A percentile compares a stretch with the other conserved stretches of the same genome.
phyloP scores from a whole-genome alignment of 1,140 invertebrate genomes.

The Saxidomus purpurata region DNA sequence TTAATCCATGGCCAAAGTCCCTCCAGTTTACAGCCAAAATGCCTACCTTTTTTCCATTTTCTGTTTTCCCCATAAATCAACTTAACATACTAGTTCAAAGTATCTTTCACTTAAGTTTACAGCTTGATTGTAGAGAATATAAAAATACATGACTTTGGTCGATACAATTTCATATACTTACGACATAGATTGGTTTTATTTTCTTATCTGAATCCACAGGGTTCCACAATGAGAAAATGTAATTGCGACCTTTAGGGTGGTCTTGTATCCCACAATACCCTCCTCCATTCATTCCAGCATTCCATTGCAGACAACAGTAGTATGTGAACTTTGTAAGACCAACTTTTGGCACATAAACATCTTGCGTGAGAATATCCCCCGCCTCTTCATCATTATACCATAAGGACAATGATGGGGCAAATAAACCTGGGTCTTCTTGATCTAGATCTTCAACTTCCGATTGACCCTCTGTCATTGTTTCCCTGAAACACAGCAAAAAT shows the following conservation, averaged over 20 bases:
- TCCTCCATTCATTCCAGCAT: conserved; percentile 69
- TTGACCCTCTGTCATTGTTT: conserved; percentile 25
- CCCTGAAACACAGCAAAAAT: not conserved
- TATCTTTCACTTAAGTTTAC: too few relatives aligned
- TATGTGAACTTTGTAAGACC: conserved; percentile 68
- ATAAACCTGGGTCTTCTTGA: conserved; percentile 29
- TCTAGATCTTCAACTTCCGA: conserved; percentile 2
- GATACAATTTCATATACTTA: too few relatives aligned
- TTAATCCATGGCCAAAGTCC: too few relatives aligned
- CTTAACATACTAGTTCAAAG: too few relatives aligned
- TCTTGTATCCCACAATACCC: conserved; percentile 77
- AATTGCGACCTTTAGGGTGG: conserved; percentile 68
- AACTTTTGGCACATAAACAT: conserved; percentile 67
- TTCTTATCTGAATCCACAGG: conserved; percentile 48
- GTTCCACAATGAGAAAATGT: conserved; percentile 75
- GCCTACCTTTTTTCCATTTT: too few relatives aligned
- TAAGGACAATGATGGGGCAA: conserved; percentile 69
- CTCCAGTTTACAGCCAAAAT: too few relatives aligned
- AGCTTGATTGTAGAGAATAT: too few relatives aligned
- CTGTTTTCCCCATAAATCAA: too few relatives aligned
- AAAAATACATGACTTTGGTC: too few relatives aligned
- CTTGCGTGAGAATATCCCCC: conserved; percentile 72
- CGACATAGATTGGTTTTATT: conserved; percentile 58
- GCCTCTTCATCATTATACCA: conserved; percentile 61
- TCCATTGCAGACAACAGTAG: conserved; percentile 75